These are phyloP conservation scores for Noctua janthina DNA, from an alignment of 2,888 invertebrate species.

Conservation along the genomic window DNA sequence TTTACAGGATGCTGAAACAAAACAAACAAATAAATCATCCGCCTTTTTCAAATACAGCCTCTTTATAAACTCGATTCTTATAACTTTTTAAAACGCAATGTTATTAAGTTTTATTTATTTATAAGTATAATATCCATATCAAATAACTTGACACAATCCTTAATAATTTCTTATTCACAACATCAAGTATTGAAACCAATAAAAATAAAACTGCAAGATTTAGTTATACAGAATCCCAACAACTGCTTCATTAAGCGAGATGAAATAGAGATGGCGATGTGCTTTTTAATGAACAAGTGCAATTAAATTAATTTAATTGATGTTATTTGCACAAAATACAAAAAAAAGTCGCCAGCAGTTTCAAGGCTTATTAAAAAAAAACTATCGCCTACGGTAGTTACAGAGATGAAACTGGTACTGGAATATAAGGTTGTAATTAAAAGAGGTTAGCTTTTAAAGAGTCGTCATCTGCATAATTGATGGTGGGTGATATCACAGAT, in stretches of 20 bases:
- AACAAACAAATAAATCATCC: background rate
- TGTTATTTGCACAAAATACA: constrained; percentile 27
- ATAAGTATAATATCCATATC: background rate
- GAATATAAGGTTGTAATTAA: constrained; percentile 23
- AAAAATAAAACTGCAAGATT: constrained; percentile 37
- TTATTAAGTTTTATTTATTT: constrained; percentile 19
- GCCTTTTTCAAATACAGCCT: constrained; percentile 3
- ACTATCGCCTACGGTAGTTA: background rate
- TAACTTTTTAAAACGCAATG: background rate
- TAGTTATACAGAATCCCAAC: constrained; percentile 1
- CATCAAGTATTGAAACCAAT: constrained; percentile 8
- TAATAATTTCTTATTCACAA: background rate
- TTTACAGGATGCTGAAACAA: background rate
- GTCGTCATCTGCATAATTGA: constrained; percentile 45
- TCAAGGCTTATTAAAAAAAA: background rate
- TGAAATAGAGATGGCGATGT: constrained; percentile 4
- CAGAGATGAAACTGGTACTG: constrained; percentile 10
- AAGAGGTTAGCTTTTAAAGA: constrained; percentile 41
- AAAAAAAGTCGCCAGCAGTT: background rate
- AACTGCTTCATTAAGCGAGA: constrained; percentile 27
- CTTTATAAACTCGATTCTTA: constrained; percentile 9
- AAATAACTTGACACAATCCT: constrained; percentile 1
- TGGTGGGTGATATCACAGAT: constrained; percentile 59
- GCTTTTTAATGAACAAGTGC: constrained; percentile 34
- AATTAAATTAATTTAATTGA: constrained; percentile 29